Evolutionary conservation across 2,113 vertebrate species (phyloP).

Genomic region (Mungos mungo): DNA sequence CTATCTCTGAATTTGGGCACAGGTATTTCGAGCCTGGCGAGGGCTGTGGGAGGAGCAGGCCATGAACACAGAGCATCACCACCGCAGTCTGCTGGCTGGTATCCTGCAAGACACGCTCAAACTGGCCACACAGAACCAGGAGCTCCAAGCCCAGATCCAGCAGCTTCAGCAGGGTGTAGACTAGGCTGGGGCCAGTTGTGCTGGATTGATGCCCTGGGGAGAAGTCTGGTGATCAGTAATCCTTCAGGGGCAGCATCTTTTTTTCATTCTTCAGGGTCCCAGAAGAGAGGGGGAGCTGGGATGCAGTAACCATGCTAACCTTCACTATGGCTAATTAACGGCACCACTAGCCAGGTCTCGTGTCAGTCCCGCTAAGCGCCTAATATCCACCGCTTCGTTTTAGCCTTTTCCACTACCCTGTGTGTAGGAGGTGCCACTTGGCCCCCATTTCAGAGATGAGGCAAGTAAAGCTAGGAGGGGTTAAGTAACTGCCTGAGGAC

Average conservation of each 20-base stretch:
- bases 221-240: neutral
- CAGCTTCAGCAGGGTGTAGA: neutral
- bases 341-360: neutral
- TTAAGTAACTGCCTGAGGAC: neutral
- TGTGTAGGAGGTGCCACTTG: neutral
- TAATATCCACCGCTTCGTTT: neutral
- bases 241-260: neutral
- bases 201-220: neutral
- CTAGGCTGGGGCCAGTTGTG: neutral
- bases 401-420: neutral
- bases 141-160: conserved; percentile 81
- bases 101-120: conserved; percentile 84
- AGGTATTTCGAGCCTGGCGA: conserved; percentile 90
- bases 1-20: neutral
- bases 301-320: neutral
- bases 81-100: conserved; percentile 85
- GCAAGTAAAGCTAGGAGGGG: neutral
- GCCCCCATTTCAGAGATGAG: conserved; percentile 24
- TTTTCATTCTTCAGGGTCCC: neutral
- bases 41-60: conserved; percentile 85
- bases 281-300: neutral
- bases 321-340: conserved; percentile 5
- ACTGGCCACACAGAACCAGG: conserved; percentile 87
- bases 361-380: neutral
- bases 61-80: conserved; percentile 79